phyloP scores from a whole-genome alignment of 2,113 vertebrate species.

The Naja naja region DNA sequence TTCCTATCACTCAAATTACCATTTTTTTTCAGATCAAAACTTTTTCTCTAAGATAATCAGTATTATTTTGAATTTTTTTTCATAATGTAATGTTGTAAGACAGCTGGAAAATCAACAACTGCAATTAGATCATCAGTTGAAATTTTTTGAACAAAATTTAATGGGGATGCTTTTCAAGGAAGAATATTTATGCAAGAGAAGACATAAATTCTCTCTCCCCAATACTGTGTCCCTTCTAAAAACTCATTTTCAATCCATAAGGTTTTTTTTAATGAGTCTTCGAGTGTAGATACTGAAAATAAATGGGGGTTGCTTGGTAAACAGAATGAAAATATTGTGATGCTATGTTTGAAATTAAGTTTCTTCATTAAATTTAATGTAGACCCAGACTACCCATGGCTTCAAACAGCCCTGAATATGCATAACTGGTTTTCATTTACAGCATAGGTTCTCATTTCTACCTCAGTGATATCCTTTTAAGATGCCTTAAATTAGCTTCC shows the following conservation, averaged over 20 bases:
- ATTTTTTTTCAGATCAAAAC: background rate
- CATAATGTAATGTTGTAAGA: background rate
- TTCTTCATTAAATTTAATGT: background rate
- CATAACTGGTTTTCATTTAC: background rate
- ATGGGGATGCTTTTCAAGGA: background rate
- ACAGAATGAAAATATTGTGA: background rate
- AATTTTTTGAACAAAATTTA: background rate
- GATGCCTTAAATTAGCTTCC: background rate
- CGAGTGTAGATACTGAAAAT: background rate
- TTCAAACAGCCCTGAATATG: background rate
- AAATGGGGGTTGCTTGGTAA: background rate
- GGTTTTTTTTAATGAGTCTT: background rate
- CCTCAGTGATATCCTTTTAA: background rate
- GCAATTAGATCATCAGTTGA: background rate
- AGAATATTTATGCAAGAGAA: background rate
- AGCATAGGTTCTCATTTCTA: background rate
- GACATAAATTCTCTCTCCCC: background rate
- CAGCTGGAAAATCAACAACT: background rate
- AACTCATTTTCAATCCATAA: background rate
- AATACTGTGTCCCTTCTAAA: background rate
- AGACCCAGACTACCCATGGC: background rate
- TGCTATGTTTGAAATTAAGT: background rate
- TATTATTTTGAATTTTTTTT: background rate
- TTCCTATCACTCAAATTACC: background rate
- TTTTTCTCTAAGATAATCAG: background rate